Base-by-base conservation (phyloP, 2,888 invertebrate genomes). In the Cataglyphis livida region DNA sequence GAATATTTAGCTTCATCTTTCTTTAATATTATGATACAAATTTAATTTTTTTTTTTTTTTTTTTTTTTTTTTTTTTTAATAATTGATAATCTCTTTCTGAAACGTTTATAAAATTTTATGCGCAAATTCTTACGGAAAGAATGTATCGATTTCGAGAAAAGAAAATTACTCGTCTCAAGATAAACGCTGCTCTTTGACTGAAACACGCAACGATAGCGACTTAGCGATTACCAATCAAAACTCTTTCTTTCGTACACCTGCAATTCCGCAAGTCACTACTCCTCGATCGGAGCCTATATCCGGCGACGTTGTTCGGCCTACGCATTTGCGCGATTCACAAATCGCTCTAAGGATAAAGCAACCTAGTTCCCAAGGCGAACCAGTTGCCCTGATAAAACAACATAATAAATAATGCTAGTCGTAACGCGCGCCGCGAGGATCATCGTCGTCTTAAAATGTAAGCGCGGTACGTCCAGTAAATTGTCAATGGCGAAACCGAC, bases 351-450 rank as follows among this genome's bases (percentile, higher is more conserved):
- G 78, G 85, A 82, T 71, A 85, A 83, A 82, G 87, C 82, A 79
- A 59, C 82, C 85, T 89, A 89, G 89, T 90, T 90, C 85, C 87
- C 90, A 91, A 90, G 91, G 91, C 89, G 87, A 91, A 88, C 91
- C 90, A 82, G 91, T 91, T 87, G 85, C 65, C 44, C 82, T 81
- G 87, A 86, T 90, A 90, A 89, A 90, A 90, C 88, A 83, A 76
- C 84, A 81, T 71, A 86, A 90, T 89, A 90, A 89, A 90, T 89
- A 90, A 87, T 84, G 84, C 86, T 88, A n/a, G 81, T 79, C 75
- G 89, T 64, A 84, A 87, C 64, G 81, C 84, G 84, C 65, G 86
- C 88, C 82, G 81, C 81, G 82, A 90, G 87, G 90, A 90, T 90
- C 86, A 87, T 85, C 84, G 84, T 82, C 83, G 85, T 82, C 83